Percentiles rank a stretch among this genome's conserved stretches.
These are phyloP conservation scores for Pedionomus torquatus DNA, from an alignment of 2,113 vertebrate species.

Conservation along the genomic window DNA sequence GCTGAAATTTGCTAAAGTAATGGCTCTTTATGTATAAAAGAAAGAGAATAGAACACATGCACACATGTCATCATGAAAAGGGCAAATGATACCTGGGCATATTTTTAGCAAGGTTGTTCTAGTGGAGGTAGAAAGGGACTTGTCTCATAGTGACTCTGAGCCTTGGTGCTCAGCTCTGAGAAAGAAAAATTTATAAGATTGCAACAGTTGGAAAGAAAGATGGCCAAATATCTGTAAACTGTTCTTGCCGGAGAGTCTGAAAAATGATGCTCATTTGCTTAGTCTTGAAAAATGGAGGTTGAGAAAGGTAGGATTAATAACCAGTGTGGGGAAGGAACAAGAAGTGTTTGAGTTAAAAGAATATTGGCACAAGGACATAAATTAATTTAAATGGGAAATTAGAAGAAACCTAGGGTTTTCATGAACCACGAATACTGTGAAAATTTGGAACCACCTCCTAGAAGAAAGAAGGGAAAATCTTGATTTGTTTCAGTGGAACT, in stretches of 20 bases:
- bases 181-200: background rate
- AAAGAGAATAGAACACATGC: background rate
- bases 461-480: background rate
- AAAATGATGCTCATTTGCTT: background rate
- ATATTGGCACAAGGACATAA: background rate
- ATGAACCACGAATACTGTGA: background rate
- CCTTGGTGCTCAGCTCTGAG: background rate
- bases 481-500: background rate
- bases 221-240: background rate
- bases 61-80: background rate
- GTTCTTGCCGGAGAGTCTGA: background rate
- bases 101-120: background rate
- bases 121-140: background rate
- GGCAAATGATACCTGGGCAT: background rate
- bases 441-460: background rate
- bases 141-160: background rate
- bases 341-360: background rate
- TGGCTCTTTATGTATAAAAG: background rate
- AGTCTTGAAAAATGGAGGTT: background rate
- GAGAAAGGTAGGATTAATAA: background rate
- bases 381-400: constrained; percentile 10
- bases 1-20: background rate
- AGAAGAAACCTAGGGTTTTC: background rate
- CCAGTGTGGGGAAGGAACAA: background rate
- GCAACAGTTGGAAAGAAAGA: background rate